phyloP scores from a whole-genome alignment of 2,113 vertebrate genomes.

The Helogale parvula region DNA sequence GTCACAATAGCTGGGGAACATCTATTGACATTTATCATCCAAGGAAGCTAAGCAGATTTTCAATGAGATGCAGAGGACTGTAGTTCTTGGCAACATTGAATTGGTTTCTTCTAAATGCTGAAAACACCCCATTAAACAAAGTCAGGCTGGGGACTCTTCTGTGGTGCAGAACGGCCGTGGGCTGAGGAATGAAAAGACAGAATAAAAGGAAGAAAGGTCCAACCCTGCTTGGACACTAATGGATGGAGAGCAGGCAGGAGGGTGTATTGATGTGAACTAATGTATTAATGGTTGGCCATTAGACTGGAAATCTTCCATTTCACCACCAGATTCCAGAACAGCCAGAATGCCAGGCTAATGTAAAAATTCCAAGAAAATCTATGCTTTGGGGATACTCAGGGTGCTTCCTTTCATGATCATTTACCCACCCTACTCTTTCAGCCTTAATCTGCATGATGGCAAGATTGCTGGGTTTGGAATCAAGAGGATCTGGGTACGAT shows the following conservation, averaged over 20 bases:
- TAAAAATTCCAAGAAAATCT: not conserved
- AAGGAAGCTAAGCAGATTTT: not conserved
- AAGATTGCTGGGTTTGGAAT: not conserved
- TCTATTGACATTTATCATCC: not conserved
- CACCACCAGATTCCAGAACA: not conserved
- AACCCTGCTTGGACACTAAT: not conserved
- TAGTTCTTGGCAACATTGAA: not conserved
- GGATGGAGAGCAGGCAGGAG: not conserved
- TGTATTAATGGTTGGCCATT: not conserved
- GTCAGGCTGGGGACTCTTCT: not conserved
- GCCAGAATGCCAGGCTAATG: not conserved
- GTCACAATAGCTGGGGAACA: not conserved
- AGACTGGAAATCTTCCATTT: not conserved
- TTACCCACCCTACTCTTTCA: not conserved
- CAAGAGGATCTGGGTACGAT: not conserved
- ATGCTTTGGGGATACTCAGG: not conserved
- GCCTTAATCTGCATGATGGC: not conserved
- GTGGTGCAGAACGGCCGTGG: not conserved
- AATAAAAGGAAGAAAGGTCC: not conserved
- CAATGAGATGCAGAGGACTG: not conserved
- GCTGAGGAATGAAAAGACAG: not conserved
- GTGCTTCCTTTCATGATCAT: not conserved
- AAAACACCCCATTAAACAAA: not conserved
- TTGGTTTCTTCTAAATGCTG: not conserved
- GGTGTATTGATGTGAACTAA: not conserved